Conservation (phyloP, 35 echinoderm and acorn worm genomes). For the Lytechinus variegatus region DNA sequence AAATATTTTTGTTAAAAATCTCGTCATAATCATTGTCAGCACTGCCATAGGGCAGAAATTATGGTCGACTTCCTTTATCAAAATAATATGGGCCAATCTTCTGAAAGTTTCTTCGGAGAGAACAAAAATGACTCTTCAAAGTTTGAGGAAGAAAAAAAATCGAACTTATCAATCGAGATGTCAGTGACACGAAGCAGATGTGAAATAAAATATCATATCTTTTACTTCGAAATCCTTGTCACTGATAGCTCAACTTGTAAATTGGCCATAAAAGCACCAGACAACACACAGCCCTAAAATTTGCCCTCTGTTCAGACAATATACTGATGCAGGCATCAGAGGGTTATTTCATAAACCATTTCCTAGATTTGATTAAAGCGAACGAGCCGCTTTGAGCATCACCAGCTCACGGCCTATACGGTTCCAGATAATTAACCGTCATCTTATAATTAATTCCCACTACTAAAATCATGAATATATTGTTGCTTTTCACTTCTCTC, state of each 20-base stretch:
- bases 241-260: conserved; percentile 1
- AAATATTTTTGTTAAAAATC: background rate
- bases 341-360: too few species aligned
- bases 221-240: background rate
- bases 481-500: too few species aligned
- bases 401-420: too few species aligned
- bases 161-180: background rate
- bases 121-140: background rate
- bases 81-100: background rate
- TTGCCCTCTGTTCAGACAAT: background rate
- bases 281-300: background rate
- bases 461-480: too few species aligned
- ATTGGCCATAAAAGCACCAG: conserved; percentile 2
- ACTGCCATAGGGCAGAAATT: background rate
- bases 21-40: background rate
- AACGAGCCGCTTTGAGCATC: too few species aligned
- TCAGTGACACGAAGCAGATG: background rate
- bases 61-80: background rate
- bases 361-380: too few species aligned
- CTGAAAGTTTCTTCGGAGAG: background rate
- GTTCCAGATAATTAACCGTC: too few species aligned
- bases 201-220: background rate
- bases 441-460: too few species aligned
- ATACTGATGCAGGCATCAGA: too few species aligned
- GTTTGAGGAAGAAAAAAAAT: background rate